phyloP scores from a whole-genome alignment of 2,888 invertebrate species.

The Teinopalpus imperialis region DNA sequence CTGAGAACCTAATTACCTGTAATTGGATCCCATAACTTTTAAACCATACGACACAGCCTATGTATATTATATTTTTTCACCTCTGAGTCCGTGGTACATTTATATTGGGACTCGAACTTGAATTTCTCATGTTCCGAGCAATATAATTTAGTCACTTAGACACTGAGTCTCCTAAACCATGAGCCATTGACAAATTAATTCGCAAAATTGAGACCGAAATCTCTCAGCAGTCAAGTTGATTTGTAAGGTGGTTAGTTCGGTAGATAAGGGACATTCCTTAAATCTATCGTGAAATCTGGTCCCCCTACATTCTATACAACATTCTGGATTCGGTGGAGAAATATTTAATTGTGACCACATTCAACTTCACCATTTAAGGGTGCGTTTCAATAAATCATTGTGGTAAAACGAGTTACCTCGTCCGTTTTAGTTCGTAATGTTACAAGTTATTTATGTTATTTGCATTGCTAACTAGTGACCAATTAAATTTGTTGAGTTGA shows the following conservation, averaged over 20 bases:
- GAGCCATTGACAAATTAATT: neutral
- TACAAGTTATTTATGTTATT: constrained; percentile 8
- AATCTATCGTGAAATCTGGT: constrained; percentile 3
- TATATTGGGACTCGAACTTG: too few species aligned
- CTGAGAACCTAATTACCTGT: too few species aligned
- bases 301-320: neutral
- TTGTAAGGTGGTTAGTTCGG: neutral
- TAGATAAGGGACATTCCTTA: constrained; percentile 13
- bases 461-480: constrained; percentile 15
- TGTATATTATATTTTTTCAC: too few species aligned
- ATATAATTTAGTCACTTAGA: too few species aligned
- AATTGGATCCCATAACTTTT: too few species aligned
- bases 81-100: too few species aligned
- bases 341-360: constrained; percentile 1
- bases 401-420: neutral
- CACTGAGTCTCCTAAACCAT: too few species aligned
- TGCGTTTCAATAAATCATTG: constrained; percentile 9
- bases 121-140: too few species aligned
- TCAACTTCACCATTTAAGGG: constrained; percentile 5
- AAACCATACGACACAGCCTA: too few species aligned
- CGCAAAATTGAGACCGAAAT: neutral
- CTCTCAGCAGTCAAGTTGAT: constrained; percentile 1
- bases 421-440: constrained; percentile 1
- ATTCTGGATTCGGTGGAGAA: constrained; percentile 10
- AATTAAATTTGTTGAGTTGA: constrained; percentile 11